Evolutionary conservation across 2,797 vertebrate species (phyloP).

Genomic region (Ptychobarbus kaznakovi): DNA sequence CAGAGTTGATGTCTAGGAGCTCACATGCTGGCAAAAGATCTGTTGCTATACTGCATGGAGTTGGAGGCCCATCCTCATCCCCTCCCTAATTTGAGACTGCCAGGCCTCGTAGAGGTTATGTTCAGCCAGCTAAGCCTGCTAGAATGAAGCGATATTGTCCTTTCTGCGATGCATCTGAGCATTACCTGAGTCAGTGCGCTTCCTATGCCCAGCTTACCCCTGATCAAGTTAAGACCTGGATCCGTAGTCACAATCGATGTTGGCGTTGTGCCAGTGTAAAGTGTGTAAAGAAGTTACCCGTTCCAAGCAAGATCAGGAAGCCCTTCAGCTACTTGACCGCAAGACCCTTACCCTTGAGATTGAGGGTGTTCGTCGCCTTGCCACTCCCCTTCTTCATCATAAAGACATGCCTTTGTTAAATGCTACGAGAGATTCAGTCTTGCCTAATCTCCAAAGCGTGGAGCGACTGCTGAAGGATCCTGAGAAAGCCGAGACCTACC

Average conservation of each 20-base stretch:
- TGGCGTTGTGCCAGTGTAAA: slow-evolving; percentile 3
- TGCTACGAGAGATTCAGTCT: slow-evolving; percentile 36
- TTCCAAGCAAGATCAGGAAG: slow-evolving; percentile 5
- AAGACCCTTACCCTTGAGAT: not conserved
- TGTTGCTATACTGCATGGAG: not conserved
- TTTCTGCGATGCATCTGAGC: not conserved
- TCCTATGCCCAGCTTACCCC: not conserved
- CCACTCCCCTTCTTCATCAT: not conserved
- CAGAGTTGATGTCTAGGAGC: no score
- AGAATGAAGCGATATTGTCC: not conserved
- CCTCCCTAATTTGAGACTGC: not conserved
- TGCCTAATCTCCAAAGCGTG: not conserved
- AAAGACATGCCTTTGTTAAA: not conserved
- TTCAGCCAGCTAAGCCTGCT: not conserved
- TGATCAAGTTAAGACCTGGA: slow-evolving; percentile 3
- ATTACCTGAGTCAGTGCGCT: not conserved
- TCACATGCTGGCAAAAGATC: not conserved
- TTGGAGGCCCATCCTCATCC: not conserved
- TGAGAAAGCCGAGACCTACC: not conserved
- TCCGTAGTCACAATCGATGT: not conserved
- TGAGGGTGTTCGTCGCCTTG: not conserved
- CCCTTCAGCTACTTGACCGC: not conserved
- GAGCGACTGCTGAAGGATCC: not conserved
- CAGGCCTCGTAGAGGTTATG: not conserved
- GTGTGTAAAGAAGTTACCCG: not conserved